A percentile compares a stretch with the other conserved stretches of the same genome.
Conservation (phyloP, 1,140 invertebrate genomes). For the Pararge aegeria region DNA sequence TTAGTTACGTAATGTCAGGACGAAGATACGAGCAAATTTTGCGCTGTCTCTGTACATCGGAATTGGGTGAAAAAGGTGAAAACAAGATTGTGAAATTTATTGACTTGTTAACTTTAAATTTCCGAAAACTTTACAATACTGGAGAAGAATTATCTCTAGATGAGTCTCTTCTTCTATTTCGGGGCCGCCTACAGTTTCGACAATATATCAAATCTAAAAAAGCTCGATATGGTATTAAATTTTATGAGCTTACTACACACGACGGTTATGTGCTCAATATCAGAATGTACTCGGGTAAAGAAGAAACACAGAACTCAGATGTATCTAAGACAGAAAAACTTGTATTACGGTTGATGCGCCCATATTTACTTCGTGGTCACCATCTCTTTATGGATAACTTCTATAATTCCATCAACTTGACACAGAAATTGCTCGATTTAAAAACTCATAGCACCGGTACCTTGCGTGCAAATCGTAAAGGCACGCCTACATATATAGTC, state of each 20-base stretch:
- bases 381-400: constrained; percentile 23
- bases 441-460: constrained; percentile 6
- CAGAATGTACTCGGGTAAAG: constrained; percentile 42
- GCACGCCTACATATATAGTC: constrained; percentile 28
- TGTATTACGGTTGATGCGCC: constrained; percentile 18
- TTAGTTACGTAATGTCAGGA: constrained; percentile 40
- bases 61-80: constrained; percentile 12
- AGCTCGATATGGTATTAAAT: constrained; percentile 57
- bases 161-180: constrained; percentile 36
- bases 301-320: constrained; percentile 3
- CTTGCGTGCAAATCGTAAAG: constrained; percentile 36
- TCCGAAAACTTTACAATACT: constrained; percentile 38
- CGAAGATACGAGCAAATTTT: constrained; percentile 45
- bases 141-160: constrained; percentile 46
- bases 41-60: constrained; percentile 35
- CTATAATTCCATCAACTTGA: constrained; percentile 15
- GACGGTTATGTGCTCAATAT: constrained; percentile 51
- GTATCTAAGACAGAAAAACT: constrained; percentile 20
- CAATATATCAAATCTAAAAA: constrained; percentile 59
- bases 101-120: constrained; percentile 29
- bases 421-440: constrained; percentile 12
- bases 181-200: constrained; percentile 51
- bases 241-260: constrained; percentile 44
- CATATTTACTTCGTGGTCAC: constrained; percentile 11
- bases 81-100: constrained; percentile 5